Conservation (phyloP, 2,797 vertebrate species). For the Lepus oiostolus region DNA sequence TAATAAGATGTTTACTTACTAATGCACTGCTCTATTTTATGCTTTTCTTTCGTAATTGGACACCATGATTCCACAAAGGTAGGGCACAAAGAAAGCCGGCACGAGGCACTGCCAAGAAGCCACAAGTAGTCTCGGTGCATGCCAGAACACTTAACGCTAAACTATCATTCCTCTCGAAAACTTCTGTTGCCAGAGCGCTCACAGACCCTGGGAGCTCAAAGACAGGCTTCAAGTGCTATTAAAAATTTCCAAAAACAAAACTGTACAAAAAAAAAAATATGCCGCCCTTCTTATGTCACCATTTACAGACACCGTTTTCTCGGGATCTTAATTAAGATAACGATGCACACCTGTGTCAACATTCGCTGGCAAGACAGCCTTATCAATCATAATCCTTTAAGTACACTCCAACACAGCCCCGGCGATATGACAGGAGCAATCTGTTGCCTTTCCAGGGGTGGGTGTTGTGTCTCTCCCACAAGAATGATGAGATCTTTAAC, state of each 20-base stretch:
- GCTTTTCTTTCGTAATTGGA: conserved; percentile 67
- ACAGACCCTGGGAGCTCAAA: conserved; percentile 81
- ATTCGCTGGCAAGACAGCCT: conserved; percentile 89
- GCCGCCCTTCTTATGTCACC: conserved; percentile 85
- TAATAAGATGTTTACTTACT: conserved; percentile 44
- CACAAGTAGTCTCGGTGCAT: conserved; percentile 73
- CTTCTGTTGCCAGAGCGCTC: conserved; percentile 75
- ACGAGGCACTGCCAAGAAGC: conserved; percentile 75
- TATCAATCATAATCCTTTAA: conserved; percentile 92
- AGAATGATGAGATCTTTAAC: conserved; percentile 86
- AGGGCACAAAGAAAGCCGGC: conserved; percentile 71
- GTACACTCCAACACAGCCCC: conserved; percentile 86
- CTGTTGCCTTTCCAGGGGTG: conserved; percentile 86
- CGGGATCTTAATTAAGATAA: conserved; percentile 90
- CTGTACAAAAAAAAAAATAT: conserved; percentile 85
- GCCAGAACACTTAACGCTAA: conserved; percentile 73
- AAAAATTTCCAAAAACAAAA: conserved; percentile 78
- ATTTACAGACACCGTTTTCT: conserved; percentile 88
- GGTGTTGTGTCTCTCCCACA: conserved; percentile 79
- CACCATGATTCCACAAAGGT: conserved; percentile 57
- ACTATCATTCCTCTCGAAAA: conserved; percentile 74
- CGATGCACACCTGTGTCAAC: conserved; percentile 90
- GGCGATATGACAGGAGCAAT: conserved; percentile 87
- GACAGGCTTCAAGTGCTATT: conserved; percentile 80
- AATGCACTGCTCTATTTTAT: conserved; percentile 1